Base-by-base conservation (phyloP, 2,888 invertebrate genomes). In the Drosophila mimica region DNA sequence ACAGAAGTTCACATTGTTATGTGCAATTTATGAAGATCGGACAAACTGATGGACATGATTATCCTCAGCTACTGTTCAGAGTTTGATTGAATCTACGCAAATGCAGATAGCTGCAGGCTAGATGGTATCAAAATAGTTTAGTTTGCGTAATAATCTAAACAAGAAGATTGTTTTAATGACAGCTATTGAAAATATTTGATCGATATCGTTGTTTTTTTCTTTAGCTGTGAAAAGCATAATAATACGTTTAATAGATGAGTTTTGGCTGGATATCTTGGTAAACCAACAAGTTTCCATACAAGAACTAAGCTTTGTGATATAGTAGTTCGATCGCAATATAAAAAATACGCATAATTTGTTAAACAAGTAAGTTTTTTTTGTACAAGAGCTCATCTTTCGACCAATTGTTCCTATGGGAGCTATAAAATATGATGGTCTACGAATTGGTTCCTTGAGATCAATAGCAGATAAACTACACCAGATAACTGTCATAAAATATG, bases 61-160 rank as follows among this genome's bases (percentile, higher is more conserved):
- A 79, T 59, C 60, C 52, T 13, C 49, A 63, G 63, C 80, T 75
- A 52, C 63, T 40, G 51, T 49, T 34, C 28, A 7, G 28, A 9
- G 4, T 38, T 33, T 38, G 52, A 31, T 58, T 58, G 13, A 20
- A 52, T n/a, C 17, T n/a, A 51, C 30, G 6, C 17, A 3, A n/a
- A 28, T 30, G 20, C 25, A 20, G 17, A 3, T 8, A 8, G n/a
- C 54, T 28, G 4, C n/a, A 2, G 31, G 43, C 11, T 6, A 43
- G 0, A 5, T 5, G 43, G 5, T 0, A 3, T 20, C 43, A 2
- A 11, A 20, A 43, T 20, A 13, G 43, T 20, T 11, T 43, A 40
- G 40, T n/a, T 40, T 11, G 11, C 11, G 5, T 5, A 11, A 20
- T n/a, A n/a, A n/a, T n/a, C n/a, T 20, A 11, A 20, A 2, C n/a